These are phyloP conservation scores for Sorex maritimensis DNA, from an alignment of 2,797 vertebrate genomes.

Conservation along the genomic window DNA sequence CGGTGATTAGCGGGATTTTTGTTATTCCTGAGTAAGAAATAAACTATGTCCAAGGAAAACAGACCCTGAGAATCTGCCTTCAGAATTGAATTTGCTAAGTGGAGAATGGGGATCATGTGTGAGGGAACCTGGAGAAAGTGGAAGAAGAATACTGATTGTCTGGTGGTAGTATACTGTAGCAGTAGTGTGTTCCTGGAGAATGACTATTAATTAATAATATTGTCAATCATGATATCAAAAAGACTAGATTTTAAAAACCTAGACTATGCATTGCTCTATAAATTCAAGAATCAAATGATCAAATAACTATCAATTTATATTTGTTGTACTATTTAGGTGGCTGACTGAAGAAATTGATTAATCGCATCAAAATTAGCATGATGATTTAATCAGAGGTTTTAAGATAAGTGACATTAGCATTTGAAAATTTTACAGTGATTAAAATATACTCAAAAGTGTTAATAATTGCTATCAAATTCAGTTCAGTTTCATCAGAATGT, in stretches of 20 bases:
- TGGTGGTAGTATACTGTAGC: too few relatives aligned
- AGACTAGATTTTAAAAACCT: neutral
- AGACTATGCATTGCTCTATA: neutral
- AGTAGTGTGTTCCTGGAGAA: too few relatives aligned
- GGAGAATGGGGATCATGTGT: too few relatives aligned
- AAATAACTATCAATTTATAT: constrained; percentile 41
- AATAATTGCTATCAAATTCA: neutral
- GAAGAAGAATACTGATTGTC: too few relatives aligned
- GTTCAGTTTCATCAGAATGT: neutral
- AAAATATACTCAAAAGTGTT: neutral
- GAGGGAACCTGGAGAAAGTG: too few relatives aligned
- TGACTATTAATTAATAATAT: too few relatives aligned
- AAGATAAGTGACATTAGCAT: constrained; percentile 28
- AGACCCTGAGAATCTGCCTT: too few relatives aligned
- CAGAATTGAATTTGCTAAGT: too few relatives aligned
- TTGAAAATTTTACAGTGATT: constrained; percentile 52
- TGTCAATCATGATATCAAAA: too few relatives aligned
- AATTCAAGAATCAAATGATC: constrained; percentile 22
- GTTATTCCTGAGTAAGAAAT: too few relatives aligned
- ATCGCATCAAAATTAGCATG: constrained; percentile 43
- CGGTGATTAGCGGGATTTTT: too few relatives aligned
- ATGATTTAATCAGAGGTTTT: constrained; percentile 51
- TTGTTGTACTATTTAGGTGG: neutral
- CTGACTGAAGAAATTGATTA: constrained; percentile 45
- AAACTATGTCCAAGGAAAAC: too few relatives aligned